phyloP scores from a whole-genome alignment of 2,797 vertebrate genomes.

The Microcaecilia unicolor region DNA sequence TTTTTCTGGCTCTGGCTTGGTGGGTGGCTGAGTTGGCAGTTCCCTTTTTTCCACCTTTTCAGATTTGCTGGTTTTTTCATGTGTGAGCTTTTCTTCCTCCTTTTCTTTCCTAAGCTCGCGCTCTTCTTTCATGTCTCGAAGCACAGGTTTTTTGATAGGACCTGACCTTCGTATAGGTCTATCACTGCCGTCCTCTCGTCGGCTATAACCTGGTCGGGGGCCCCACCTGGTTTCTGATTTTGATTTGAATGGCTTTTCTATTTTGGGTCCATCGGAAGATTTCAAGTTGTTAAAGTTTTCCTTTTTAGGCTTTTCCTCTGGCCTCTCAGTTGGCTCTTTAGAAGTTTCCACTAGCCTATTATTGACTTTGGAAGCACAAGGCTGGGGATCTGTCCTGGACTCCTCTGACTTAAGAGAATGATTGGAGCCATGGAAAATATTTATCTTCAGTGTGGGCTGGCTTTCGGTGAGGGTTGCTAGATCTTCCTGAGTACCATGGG shows the following conservation, averaged over 20 bases:
- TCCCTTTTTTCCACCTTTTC: conserved; percentile 69
- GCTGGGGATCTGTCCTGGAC: conserved; percentile 61
- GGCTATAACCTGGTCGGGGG: conserved; percentile 67
- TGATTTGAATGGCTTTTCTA: conserved; percentile 82
- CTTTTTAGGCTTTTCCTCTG: conserved; percentile 75
- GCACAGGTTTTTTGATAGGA: conserved; percentile 93
- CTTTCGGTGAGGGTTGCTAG: conserved; percentile 47
- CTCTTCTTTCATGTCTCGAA: conserved; percentile 97
- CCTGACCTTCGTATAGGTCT: conserved; percentile 86
- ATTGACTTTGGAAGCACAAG: conserved; percentile 54
- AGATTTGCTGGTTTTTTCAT: conserved; percentile 47
- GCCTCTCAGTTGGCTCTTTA: conserved; percentile 66
- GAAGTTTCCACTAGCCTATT: conserved; percentile 51
- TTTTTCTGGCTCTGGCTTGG: conserved; percentile 55
- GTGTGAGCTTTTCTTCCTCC: conserved; percentile 61
- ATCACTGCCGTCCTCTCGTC: conserved; percentile 79
- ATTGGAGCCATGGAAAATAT: conserved; percentile 80
- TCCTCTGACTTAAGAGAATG: conserved; percentile 82
- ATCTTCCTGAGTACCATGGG: conserved; percentile 64
- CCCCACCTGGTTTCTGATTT: conserved; percentile 94
- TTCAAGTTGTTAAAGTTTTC: conserved; percentile 67
- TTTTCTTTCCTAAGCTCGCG: conserved; percentile 88
- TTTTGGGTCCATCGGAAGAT: conserved; percentile 72
- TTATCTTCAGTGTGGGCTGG: conserved; percentile 75
- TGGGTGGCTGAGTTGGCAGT: conserved; percentile 36